These are phyloP conservation scores for Hartigia nigra DNA, from an alignment of 2,888 invertebrate genomes.

Conservation along the genomic window DNA sequence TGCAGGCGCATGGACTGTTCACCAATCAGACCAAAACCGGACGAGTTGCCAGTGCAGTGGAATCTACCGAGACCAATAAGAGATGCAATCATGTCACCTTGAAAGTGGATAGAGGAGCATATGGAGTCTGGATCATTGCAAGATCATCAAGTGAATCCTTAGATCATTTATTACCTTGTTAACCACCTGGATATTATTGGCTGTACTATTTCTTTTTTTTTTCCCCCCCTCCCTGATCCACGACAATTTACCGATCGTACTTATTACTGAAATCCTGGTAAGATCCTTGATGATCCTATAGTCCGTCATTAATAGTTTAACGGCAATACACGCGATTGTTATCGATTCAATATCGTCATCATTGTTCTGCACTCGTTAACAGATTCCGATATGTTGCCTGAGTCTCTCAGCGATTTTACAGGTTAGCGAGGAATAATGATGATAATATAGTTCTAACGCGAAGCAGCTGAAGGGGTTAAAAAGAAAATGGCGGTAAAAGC, in stretches of 20 bases:
- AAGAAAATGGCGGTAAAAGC: neutral
- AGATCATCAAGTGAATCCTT: neutral
- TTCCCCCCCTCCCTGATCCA: neutral
- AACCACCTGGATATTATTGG: neutral
- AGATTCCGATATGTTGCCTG: neutral
- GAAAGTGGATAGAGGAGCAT: neutral
- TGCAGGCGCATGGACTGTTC: neutral
- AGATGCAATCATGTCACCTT: conserved; percentile 46
- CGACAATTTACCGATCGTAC: neutral
- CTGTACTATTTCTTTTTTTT: neutral
- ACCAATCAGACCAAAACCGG: conserved; percentile 34
- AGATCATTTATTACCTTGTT: neutral
- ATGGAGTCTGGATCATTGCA: neutral
- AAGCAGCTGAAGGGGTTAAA: neutral
- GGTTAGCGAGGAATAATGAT: conserved; percentile 55
- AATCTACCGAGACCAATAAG: conserved; percentile 42
- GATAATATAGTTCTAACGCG: conserved; percentile 39
- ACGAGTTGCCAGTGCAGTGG: conserved; percentile 24
- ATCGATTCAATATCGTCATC: conserved; percentile 50
- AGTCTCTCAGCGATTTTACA: conserved; percentile 46
- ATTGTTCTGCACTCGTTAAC: conserved; percentile 21
- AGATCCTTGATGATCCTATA: neutral
- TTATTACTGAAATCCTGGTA: neutral
- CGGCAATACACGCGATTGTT: neutral
- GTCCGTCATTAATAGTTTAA: neutral